These are phyloP conservation scores for Tipula lateralis DNA, from an alignment of 2,888 invertebrate genomes.

Conservation along the genomic window DNA sequence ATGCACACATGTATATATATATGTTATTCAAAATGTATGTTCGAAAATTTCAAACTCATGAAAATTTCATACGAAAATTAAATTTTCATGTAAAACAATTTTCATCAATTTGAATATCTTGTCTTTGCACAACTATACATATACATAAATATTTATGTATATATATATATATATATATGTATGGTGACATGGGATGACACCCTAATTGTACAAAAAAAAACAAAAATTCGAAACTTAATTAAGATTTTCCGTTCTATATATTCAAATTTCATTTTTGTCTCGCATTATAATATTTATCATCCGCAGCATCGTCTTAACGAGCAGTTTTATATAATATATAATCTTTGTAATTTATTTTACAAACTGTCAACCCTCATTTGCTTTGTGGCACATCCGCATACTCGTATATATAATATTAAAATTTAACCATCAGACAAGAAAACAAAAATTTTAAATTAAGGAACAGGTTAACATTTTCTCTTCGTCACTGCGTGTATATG, in stretches of 20 bases:
- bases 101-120: neutral
- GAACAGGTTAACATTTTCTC: neutral
- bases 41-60: neutral
- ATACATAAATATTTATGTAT: neutral
- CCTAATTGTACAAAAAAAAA: too few relatives aligned
- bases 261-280: neutral
- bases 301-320: neutral
- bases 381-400: neutral
- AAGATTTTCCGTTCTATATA: slow-evolving; percentile 12
- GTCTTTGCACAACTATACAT: neutral
- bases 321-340: neutral
- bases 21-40: neutral
- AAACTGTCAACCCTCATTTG: neutral
- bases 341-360: neutral
- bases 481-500: too few relatives aligned
- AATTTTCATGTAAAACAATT: slow-evolving; percentile 11
- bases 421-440: neutral
- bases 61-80: neutral
- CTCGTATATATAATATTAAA: neutral
- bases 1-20: neutral
- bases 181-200: neutral
- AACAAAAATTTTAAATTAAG: neutral
- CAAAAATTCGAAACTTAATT: neutral
- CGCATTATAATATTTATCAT: neutral
- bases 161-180: neutral